These are phyloP conservation scores for Aviceda subcristata DNA, from an alignment of 2,113 vertebrate genomes.

Conservation along the genomic window DNA sequence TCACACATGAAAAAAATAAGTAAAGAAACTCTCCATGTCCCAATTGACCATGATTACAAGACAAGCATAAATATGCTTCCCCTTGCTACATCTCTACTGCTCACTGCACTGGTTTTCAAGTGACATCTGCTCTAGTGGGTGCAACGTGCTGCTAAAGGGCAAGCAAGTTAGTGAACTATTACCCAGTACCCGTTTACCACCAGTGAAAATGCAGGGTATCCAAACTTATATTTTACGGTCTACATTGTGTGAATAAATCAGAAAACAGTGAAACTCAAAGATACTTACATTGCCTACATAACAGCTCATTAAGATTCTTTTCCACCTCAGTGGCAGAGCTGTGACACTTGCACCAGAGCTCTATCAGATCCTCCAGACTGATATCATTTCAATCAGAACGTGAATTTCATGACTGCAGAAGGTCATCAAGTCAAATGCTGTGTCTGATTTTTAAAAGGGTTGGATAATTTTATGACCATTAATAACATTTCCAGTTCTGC, in stretches of 20 bases:
- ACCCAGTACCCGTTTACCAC: not conserved
- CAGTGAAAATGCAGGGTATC: not conserved
- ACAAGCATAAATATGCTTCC: not conserved
- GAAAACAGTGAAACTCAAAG: not conserved
- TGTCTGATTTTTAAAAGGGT: slow-evolving; percentile 65
- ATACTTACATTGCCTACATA: not conserved
- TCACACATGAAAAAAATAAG: not conserved
- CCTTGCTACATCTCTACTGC: not conserved
- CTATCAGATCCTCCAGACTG: slow-evolving; percentile 41
- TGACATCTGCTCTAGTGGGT: not conserved
- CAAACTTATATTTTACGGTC: not conserved
- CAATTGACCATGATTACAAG: not conserved
- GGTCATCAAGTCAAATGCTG: slow-evolving; percentile 59
- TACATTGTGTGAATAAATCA: not conserved
- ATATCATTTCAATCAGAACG: slow-evolving; percentile 45
- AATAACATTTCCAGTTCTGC: slow-evolving; percentile 57
- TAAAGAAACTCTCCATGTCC: not conserved
- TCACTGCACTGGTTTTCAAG: not conserved
- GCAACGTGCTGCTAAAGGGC: not conserved
- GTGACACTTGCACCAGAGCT: slow-evolving; percentile 49
- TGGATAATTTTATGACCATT: slow-evolving; percentile 66
- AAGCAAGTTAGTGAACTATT: not conserved
- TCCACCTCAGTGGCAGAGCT: slow-evolving; percentile 21
- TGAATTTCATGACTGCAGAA: slow-evolving; percentile 56
- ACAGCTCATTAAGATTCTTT: slow-evolving; percentile 42